Base-by-base conservation (phyloP, 2,113 vertebrate species). In the Leiothrix lutea region DNA sequence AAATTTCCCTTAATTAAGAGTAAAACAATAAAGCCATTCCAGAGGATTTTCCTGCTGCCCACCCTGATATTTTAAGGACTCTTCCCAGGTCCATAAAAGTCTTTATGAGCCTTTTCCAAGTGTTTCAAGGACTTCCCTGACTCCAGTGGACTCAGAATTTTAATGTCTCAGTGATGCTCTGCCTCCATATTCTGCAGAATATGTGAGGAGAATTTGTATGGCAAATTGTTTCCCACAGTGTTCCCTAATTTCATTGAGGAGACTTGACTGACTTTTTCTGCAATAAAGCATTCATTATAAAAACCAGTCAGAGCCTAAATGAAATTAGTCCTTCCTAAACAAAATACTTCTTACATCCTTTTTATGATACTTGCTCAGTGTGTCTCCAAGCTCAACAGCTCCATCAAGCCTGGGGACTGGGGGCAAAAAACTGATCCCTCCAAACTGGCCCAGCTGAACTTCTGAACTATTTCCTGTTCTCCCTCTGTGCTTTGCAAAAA, bases 271-370 rank as follows among this genome's bases (percentile, higher is more conserved):
- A 71, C 57, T 94, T 66, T 77, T 80, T 80, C 87, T 92, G 78
- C 79, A 96, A 96, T 93, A 94, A 97, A 91, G 28, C 19, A 81
- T 93, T 97, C 79, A 87, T 94, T 95, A 90, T 72, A 84, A 96
- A 97, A 88, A 80, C 40, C 86, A 97, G 95, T 65, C 94, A 96
- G 65, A 80, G 25, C 58, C 81, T 92, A 96, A 97, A 94, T 95
- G 28, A 84, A 96, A 97, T 97, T 91, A 96, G 60, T 48, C 93
- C 95, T 93, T 86, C 84, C 95, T 93, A 80, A 93, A 95, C 74
- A 94, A 97, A 95, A 94, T 74, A 84, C 48, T 95, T 83, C 67
- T 47, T 36, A 54, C 48, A 80, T 92, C 70, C 66, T 95, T 93
- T 95, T 86, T 65, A 44, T 69, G 42, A 77, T 80, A 93, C 85